These are phyloP conservation scores for Tadarida brasiliensis DNA, from an alignment of 2,797 vertebrate genomes.

Conservation along the genomic window DNA sequence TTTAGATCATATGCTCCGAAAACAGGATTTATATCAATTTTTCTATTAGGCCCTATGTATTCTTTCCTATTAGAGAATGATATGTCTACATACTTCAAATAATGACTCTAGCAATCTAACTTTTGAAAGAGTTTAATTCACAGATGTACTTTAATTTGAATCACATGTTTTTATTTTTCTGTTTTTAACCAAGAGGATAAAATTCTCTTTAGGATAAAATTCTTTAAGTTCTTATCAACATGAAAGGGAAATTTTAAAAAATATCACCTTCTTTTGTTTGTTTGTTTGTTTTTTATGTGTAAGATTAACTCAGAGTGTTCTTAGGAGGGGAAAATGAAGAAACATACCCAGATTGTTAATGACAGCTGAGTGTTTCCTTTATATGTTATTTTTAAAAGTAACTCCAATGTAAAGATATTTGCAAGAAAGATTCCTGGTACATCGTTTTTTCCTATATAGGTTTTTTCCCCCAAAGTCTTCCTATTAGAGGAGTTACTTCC, in stretches of 20 bases:
- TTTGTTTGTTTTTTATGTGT: too few species aligned
- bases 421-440: neutral
- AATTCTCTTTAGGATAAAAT: neutral
- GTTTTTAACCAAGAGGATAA: constrained; percentile 4
- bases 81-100: neutral
- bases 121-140: constrained; percentile 38
- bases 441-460: neutral
- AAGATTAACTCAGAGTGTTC: neutral
- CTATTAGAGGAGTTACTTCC: neutral
- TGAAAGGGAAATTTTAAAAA: neutral
- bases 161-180: constrained; percentile 2
- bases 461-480: neutral
- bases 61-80: constrained; percentile 1
- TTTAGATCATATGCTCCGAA: neutral
- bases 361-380: neutral
- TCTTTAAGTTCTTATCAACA: neutral
- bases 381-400: constrained; percentile 23
- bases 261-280: neutral
- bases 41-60: neutral
- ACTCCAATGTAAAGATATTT: neutral
- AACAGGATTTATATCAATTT: neutral
- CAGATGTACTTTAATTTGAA: constrained; percentile 1
- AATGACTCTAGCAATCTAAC: constrained; percentile 24
- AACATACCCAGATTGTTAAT: neutral
- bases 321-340: neutral